A percentile compares a stretch with the other conserved stretches of the same genome.
Evolutionary conservation across 30 jellyfish, hydroid and myxozoan genomes (phyloP).

Genomic region (Aurelia aurita): DNA sequence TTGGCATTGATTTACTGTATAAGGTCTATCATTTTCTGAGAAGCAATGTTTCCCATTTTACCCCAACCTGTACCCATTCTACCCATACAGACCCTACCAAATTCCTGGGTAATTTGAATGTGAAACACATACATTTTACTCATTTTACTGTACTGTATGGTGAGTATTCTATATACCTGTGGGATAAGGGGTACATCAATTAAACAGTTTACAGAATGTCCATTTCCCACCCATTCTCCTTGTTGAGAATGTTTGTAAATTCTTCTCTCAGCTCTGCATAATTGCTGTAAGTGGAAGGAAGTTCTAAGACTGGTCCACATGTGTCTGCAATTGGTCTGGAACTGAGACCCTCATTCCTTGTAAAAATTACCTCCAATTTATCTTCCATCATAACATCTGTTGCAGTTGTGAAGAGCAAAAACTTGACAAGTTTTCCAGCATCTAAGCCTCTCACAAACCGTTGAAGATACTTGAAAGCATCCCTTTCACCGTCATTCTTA

Average conservation of each 20-base stretch:
- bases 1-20: no score
- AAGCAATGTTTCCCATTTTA: no score
- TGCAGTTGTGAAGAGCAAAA: slow-evolving; percentile 17
- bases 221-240: no score
- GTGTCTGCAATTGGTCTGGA: slow-evolving; percentile 45
- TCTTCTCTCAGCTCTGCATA: slow-evolving; percentile 3
- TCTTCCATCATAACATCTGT: slow-evolving; percentile 2
- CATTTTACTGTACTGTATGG: no score
- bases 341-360: neutral
- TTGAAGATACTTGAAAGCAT: neutral
- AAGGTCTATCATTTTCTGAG: no score
- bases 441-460: slow-evolving; percentile 6
- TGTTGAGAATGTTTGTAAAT: neutral
- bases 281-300: slow-evolving; percentile 28
- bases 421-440: neutral
- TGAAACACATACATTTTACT: no score
- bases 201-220: no score
- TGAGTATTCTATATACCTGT: no score
- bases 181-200: no score
- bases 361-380: slow-evolving; percentile 7
- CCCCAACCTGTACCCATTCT: no score
- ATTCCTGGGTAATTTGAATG: no score
- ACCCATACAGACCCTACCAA: no score
- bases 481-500: slow-evolving; percentile 14
- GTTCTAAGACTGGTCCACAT: slow-evolving; percentile 11